These are phyloP conservation scores for Pycnomerus fuliginosus DNA, from an alignment of 2,888 invertebrate species.

Conservation along the genomic window DNA sequence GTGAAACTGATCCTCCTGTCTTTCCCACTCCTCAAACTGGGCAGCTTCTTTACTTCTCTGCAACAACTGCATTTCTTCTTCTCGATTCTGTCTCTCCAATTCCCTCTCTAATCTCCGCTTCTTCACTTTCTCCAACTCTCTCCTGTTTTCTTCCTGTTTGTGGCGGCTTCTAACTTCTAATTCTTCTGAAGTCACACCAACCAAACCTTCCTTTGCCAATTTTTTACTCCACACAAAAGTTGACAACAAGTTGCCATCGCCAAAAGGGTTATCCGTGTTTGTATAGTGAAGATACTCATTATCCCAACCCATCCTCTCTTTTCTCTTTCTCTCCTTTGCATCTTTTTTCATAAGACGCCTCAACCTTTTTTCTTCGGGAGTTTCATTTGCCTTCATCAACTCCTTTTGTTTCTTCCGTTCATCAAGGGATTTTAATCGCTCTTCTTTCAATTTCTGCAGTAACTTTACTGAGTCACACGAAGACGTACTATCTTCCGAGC, in stretches of 20 bases:
- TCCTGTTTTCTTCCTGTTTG: slow-evolving; percentile 88
- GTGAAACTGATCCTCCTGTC: slow-evolving; percentile 97
- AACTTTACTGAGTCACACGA: slow-evolving; percentile 60
- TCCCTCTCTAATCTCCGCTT: slow-evolving; percentile 87
- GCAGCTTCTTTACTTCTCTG: slow-evolving; percentile 89
- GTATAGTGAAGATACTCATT: slow-evolving; percentile 96
- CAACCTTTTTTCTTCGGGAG: slow-evolving; percentile 85
- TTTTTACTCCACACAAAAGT: slow-evolving; percentile 98
- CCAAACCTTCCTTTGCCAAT: slow-evolving; percentile 87
- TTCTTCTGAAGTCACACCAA: slow-evolving; percentile 73
- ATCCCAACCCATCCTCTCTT: slow-evolving; percentile 97
- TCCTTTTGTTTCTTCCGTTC: slow-evolving; percentile 72
- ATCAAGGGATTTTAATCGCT: slow-evolving; percentile 64
- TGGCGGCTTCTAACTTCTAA: slow-evolving; percentile 79
- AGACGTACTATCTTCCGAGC: slow-evolving; percentile 39
- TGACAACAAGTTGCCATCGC: slow-evolving; percentile 91
- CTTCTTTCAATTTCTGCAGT: slow-evolving; percentile 71
- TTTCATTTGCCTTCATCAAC: slow-evolving; percentile 82
- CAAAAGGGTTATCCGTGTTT: slow-evolving; percentile 98
- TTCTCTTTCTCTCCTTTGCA: slow-evolving; percentile 81
- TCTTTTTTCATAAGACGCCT: slow-evolving; percentile 88
- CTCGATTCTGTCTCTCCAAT: slow-evolving; percentile 77
- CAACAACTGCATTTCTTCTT: slow-evolving; percentile 79
- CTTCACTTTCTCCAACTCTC: slow-evolving; percentile 92
- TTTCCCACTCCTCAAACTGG: slow-evolving; percentile 90